phyloP scores from a whole-genome alignment of 2,888 invertebrate species.

The Cephonodes hylas region DNA sequence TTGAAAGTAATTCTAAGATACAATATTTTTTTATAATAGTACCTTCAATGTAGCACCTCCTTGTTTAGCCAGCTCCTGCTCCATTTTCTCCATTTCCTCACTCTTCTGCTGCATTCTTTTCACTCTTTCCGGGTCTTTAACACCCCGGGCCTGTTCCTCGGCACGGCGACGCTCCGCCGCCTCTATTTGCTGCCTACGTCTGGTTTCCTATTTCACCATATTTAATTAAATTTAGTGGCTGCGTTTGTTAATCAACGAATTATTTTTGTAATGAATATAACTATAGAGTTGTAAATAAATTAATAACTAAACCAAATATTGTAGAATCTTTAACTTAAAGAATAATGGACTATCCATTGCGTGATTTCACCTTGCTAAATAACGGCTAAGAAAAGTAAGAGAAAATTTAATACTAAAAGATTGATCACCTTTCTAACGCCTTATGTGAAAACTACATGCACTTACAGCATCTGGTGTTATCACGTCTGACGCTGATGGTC shows the following conservation, averaged over 20 bases:
- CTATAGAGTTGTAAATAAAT: background rate
- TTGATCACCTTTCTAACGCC: background rate
- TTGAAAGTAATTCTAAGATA: background rate
- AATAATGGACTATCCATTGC: background rate
- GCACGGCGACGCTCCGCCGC: constrained; percentile 84
- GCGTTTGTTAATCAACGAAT: no score
- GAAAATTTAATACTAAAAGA: background rate
- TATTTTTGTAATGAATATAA: background rate
- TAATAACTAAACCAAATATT: background rate
- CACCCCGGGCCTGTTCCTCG: constrained; percentile 82
- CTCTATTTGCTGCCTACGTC: constrained; percentile 83
- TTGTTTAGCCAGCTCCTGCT: constrained; percentile 71
- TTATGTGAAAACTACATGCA: constrained; percentile 21
- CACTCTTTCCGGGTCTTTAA: constrained; percentile 83
- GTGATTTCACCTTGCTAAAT: background rate
- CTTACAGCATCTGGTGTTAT: constrained; percentile 82
- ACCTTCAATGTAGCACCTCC: constrained; percentile 68
- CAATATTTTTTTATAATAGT: background rate
- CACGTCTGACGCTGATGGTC: constrained; percentile 77
- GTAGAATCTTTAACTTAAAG: no score
- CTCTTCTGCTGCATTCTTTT: constrained; percentile 81
- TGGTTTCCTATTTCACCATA: constrained; percentile 76
- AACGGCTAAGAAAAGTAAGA: background rate
- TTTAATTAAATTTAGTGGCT: background rate
- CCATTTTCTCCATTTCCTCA: constrained; percentile 79